These are phyloP conservation scores for Halcyon leucocephala DNA, from an alignment of 2,797 vertebrate species.

Conservation along the genomic window DNA sequence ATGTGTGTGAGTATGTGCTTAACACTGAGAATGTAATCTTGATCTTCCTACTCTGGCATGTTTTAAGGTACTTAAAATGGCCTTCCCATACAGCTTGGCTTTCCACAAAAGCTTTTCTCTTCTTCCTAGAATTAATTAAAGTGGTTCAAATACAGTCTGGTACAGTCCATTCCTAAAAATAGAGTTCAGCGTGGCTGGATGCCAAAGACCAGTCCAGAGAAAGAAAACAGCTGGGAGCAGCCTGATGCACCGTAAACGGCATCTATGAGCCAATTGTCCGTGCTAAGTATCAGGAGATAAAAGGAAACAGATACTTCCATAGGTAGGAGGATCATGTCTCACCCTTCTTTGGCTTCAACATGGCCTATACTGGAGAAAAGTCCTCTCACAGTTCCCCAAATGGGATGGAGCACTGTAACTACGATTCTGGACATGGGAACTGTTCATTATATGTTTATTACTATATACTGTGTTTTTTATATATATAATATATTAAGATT, in stretches of 20 bases:
- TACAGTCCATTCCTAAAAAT: neutral
- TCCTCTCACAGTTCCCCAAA: neutral
- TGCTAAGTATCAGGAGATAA: neutral
- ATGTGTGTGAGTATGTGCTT: too few species aligned
- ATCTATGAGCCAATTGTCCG: rapidly evolving
- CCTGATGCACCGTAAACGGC: neutral
- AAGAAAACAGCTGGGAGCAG: neutral
- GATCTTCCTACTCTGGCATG: neutral
- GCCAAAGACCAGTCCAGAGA: neutral
- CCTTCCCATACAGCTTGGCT: neutral
- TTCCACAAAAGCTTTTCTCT: neutral
- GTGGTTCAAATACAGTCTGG: neutral
- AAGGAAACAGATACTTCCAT: neutral
- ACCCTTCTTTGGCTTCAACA: rapidly evolving
- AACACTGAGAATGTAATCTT: neutral
- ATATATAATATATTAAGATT: neutral
- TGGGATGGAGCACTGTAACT: neutral
- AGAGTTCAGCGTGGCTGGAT: neutral
- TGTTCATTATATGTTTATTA: neutral
- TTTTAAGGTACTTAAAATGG: neutral
- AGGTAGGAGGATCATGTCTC: neutral
- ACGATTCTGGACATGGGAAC: neutral
- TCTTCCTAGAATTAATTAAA: neutral
- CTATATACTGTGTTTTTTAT: neutral
- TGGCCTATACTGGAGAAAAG: neutral